phyloP scores from a whole-genome alignment of 2,113 vertebrate species.

The Scomber scombrus region DNA sequence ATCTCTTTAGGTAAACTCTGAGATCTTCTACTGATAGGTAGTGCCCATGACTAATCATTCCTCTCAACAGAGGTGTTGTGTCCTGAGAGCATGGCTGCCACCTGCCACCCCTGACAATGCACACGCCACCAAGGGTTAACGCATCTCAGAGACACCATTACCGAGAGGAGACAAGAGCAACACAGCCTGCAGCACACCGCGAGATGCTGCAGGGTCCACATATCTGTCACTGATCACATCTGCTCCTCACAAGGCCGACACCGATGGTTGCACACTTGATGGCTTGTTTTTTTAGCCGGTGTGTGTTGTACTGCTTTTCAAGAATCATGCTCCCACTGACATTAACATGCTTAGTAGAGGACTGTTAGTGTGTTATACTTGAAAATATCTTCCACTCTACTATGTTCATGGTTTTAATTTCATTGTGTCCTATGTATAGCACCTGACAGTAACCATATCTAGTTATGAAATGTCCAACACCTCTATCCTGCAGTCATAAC shows the following conservation, averaged over 20 bases:
- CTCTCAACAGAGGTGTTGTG: not conserved
- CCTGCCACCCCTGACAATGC: constrained; percentile 19
- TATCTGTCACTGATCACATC: constrained; percentile 44
- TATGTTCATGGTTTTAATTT: not conserved
- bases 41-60: constrained; percentile 4
- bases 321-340: not conserved
- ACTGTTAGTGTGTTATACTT: not conserved
- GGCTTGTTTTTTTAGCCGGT: constrained; percentile 27
- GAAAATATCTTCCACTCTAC: not conserved
- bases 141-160: constrained; percentile 36
- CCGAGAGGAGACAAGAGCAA: constrained; percentile 28
- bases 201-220: constrained; percentile 33
- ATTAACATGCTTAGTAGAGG: not conserved
- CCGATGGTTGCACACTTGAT: constrained; percentile 38
- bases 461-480: constrained; percentile 28
- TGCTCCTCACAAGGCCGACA: constrained; percentile 17
- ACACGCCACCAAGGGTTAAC: constrained; percentile 34
- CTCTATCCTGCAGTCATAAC: constrained; percentile 13
- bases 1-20: not conserved
- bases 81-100: constrained; percentile 7
- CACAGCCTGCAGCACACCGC: constrained; percentile 16
- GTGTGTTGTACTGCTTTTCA: not conserved
- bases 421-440: not conserved
- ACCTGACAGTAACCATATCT: not conserved
- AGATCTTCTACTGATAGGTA: not conserved